Evolutionary conservation across 92 coral and sea anemone genomes (phyloP), one percentile per base, ranked within the genome.

Genomic region (Umimayanthus kanabou): DNA sequence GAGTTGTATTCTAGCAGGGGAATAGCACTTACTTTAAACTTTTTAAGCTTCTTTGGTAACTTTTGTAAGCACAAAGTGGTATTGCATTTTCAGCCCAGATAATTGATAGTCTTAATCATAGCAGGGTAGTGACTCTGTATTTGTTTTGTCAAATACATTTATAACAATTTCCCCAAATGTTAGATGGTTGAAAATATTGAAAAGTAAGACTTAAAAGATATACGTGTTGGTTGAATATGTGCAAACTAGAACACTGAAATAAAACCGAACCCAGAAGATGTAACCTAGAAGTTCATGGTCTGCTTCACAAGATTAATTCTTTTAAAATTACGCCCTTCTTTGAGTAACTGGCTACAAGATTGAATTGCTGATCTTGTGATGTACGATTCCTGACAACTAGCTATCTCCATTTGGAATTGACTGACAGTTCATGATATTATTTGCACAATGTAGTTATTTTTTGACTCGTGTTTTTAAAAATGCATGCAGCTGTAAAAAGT

Each of bases 91-190:
- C 28, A 43, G 40, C 26, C 40, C 16, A 53, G 47, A 67, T 83
- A 70, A 70, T 83, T 45, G 64, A 70, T 70, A 37, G 42, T 33
- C 11, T 69, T 28, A 45, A n/a, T 18, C 78, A 29, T 70, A 18
- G 39, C 20, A 20, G 58, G 64, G 4, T 23, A 69, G 65, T 65
- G 26, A 16, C 61, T 28, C 9, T 26, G 15, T 67, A 45, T 83
- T 83, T 83, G 76, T 58, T 69, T 83, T 83, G 73, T 49, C 42
- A 83, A 83, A 72, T 69, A 83, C 87, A 83, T 69, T 45, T n/a
- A 71, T 14, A 70, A 73, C 15, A 81, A 26, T 65, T 43, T 82
- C 25, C 25, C 6, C 78, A 65, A 69, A 49, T 22, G 10, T 53
- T 50, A n/a, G 42, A 78, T 78, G 18, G 61, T 77, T 43, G 30